Evolutionary conservation across 2,888 invertebrate genomes (phyloP), one percentile per base, ranked within the genome.

Genomic region (Trissolcus brochymenae): DNA sequence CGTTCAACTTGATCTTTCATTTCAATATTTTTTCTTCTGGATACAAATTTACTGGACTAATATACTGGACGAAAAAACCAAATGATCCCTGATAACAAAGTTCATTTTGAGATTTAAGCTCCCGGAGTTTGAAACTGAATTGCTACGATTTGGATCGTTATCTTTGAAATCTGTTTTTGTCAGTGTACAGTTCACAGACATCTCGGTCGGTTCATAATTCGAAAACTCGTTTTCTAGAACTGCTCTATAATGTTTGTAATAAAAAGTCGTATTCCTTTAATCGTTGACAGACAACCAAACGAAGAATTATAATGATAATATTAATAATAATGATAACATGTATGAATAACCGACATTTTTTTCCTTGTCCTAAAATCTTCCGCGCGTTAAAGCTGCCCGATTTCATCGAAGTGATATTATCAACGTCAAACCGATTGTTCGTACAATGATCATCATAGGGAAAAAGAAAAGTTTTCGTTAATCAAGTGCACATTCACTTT

Each of bases 221-320:
- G 13, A 46, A 17, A 21, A 40, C 51, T 16, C 46, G 35, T 65
- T 68, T 59, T 67, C 7, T 60, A 53, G 50, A 35, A 70, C 61
- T 55, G 35, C 14, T 25, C 61, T 40, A 7, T 11, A 53, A 16
- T 54, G 50, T 61, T 61, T 61, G 59, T 70, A 70, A 61, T 25
- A 41, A 50, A 17, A 54, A 54, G 14, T 49, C 35, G 14, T 54
- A 4, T 61, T 61, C 55, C 35, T 25, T 55, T 49, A 7, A n/a
- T 29, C 60, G 35, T n/a, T 49, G 19, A 66, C 51, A 59, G 50
- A 54, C 51, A 16, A 59, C 13, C 6, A 70, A 62, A 68, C 60
- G 46, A 71, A 70, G 50, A 62, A 62, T 70, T 56, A 62, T 70
- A 70, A 56, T 56, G 57, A 71, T 71, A 71, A 62, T 56, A 62